A percentile compares a stretch with the other conserved stretches of the same genome.
phyloP scores from a whole-genome alignment of 2,888 invertebrate genomes.

The Labia minor region DNA sequence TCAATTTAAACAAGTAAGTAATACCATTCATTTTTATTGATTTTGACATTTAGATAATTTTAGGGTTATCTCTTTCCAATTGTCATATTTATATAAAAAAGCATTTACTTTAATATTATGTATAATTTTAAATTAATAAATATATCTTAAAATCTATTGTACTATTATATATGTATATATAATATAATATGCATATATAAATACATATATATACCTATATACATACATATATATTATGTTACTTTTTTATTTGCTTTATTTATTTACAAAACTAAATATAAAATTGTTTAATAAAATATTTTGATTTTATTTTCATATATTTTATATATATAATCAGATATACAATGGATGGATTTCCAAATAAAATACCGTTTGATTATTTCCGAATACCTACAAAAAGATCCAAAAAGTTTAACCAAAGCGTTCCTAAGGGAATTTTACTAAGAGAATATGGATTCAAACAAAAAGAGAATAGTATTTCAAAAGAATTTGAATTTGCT shows the following conservation, averaged over 20 bases:
- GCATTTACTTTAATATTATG: too few relatives aligned
- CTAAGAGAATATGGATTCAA: constrained; percentile 24
- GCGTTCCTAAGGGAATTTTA: constrained; percentile 24
- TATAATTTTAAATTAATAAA: too few relatives aligned
- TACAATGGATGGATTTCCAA: constrained; percentile 19
- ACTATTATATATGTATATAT: too few relatives aligned
- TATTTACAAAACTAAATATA: not conserved
- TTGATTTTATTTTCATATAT: not conserved
- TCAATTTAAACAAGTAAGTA: too few relatives aligned
- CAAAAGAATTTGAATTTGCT: constrained; percentile 43
- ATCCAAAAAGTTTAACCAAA: constrained; percentile 19
- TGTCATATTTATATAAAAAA: too few relatives aligned
- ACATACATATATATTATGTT: too few relatives aligned
- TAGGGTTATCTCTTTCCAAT: too few relatives aligned
- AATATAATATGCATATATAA: too few relatives aligned
- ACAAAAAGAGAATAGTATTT: constrained; percentile 24
- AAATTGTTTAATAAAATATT: not conserved
- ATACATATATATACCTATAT: too few relatives aligned
- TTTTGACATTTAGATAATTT: too few relatives aligned
- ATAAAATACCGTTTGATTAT: not conserved
- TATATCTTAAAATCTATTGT: too few relatives aligned
- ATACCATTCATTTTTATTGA: too few relatives aligned
- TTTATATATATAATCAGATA: not conserved
- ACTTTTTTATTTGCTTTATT: not conserved
- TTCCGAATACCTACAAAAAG: not conserved